Evolutionary conservation across 2,113 vertebrate species (phyloP), one percentile per base, ranked within the genome.

Genomic region (Vanacampus margaritifer): DNA sequence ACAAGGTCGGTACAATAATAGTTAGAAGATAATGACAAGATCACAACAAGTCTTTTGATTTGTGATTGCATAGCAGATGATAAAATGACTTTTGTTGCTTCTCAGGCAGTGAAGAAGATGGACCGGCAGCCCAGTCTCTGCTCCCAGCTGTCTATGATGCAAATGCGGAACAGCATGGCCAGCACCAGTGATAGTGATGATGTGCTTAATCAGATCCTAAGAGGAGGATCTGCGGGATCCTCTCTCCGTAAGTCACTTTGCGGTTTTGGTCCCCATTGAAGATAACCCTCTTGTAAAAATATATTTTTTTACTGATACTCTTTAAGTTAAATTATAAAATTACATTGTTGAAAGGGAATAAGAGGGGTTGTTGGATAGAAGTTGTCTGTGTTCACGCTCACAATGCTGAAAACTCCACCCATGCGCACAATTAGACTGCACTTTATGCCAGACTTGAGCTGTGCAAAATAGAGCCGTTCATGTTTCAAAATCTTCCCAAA

Each of bases 101-200:
- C 51, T 2, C 69, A 99, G 97, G 91, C 93, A 2, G 90, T 93
- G 28, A 98, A 96, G 83, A 95, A 95, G 82, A 87, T 96, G 81
- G 97, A 97, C 26, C 92, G 92, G 0, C 94, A 98, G 81, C 93
- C 95, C 37, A 98, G 95, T 81, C 90, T 98, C 1, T 98, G 94
- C 83, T 96, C 97, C 0, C 96, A 98, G 85, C 90, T 97, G 54
- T 97, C 97, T 12, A 95, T 99, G 93, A 95, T 93, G 90, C 96
- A 98, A 85, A 96, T 99, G 95, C 94, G 97, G 74, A 99, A 98
- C 90, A 99, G 95, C 45, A 95, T 99, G 89, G 94, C 94, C 36
- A 98, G 97, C 71, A 93, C 93, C 76, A 96, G 95, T 1, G 97
- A 98, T 75, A 94, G 94, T 0, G 97, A 98, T 21, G 96, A 98